Evolutionary conservation across 2,797 vertebrate species (phyloP).

Genomic region (Gobio occitaniae): DNA sequence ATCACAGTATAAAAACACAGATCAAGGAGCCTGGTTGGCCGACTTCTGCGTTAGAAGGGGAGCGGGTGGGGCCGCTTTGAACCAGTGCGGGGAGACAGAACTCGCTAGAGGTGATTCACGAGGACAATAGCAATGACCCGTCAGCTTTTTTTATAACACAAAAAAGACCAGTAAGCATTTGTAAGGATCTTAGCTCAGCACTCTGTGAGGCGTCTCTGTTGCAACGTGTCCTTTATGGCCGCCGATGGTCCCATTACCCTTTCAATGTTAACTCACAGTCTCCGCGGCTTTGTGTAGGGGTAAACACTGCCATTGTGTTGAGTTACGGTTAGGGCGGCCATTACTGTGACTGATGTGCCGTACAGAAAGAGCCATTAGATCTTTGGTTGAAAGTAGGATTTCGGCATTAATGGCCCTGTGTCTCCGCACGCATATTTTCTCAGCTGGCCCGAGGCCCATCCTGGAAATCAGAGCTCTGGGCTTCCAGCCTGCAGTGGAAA

Average conservation of each 20-base stretch:
- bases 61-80: constrained; percentile 38
- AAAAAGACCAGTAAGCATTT: constrained; percentile 47
- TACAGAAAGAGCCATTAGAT: constrained; percentile 53
- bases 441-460: constrained; percentile 39
- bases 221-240: constrained; percentile 41
- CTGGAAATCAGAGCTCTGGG: constrained; percentile 25
- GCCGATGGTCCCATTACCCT: constrained; percentile 42
- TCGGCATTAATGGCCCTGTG: constrained; percentile 7
- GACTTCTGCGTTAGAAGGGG: constrained; percentile 52
- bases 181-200: constrained; percentile 34
- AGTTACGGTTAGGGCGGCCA: constrained; percentile 42
- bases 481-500: constrained; percentile 51
- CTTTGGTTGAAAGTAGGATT: constrained; percentile 47
- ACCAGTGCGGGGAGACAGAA: constrained; percentile 28
- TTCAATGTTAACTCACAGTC: constrained; percentile 42
- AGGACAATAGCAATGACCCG: constrained; percentile 40
- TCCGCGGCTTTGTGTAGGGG: constrained; percentile 28
- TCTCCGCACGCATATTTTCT: constrained; percentile 48
- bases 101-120: constrained; percentile 29
- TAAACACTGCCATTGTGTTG: constrained; percentile 50
- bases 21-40: constrained; percentile 57
- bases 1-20: constrained; percentile 49
- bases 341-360: constrained; percentile 46
- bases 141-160: constrained; percentile 33
- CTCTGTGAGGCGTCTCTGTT: constrained; percentile 33